Conservation (phyloP, 2,113 vertebrate genomes). For the Aramus guarauna region DNA sequence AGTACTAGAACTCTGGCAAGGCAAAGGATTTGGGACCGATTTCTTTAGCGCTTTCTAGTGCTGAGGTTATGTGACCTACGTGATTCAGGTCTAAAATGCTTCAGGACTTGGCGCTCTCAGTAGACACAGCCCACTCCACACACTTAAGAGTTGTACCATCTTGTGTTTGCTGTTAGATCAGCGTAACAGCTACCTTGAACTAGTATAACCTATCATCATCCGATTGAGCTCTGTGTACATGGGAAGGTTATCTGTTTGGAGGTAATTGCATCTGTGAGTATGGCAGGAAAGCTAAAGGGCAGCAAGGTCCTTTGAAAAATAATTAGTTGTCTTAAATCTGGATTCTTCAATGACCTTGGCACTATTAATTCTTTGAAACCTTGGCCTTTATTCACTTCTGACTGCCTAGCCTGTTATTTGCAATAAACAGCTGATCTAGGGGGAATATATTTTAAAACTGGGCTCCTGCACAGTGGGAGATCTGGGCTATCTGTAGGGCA, state of each 20-base stretch:
- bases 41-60: not conserved
- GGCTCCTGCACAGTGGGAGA: accelerated
- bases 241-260: not conserved
- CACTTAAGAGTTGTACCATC: too few species aligned
- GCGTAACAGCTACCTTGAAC: not conserved
- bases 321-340: not conserved
- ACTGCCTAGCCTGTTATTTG: not conserved
- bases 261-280: not conserved
- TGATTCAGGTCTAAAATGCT: not conserved
- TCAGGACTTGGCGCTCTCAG: not conserved
- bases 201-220: not conserved
- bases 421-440: not conserved
- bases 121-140: not conserved
- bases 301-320: not conserved
- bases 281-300: not conserved
- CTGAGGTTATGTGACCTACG: not conserved
- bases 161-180: not conserved
- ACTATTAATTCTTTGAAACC: not conserved
- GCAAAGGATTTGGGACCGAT: not conserved
- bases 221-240: not conserved
- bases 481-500: not conserved
- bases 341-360: not conserved
- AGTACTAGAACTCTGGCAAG: not conserved
- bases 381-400: not conserved
- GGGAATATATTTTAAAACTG: not conserved